Conservation (phyloP, 2,797 vertebrate species). For the Capromys pilorides region DNA sequence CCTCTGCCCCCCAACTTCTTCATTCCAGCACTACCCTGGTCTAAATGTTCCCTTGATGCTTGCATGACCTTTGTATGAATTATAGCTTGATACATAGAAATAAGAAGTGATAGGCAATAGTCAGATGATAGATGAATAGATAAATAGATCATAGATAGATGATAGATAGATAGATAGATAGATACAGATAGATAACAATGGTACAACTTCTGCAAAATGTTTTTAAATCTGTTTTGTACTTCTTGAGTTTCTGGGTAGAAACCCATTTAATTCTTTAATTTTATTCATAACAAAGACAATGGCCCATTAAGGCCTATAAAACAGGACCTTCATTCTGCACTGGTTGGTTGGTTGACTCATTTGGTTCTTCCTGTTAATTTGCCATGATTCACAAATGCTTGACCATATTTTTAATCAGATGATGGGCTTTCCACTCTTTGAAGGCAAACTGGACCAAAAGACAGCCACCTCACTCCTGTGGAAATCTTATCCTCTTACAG, state of each 20-base stretch:
- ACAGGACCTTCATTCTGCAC: neutral
- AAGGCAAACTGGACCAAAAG: constrained; percentile 61
- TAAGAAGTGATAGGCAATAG: no score
- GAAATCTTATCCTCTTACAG: fast-evolving
- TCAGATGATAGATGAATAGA: no score
- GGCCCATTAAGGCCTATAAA: neutral
- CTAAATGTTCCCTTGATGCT: neutral
- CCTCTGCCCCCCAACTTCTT: neutral
- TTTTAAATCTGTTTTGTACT: neutral
- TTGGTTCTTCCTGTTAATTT: neutral
- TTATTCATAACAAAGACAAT: neutral
- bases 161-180: no score
- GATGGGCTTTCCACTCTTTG: neutral
- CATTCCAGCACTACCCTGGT: neutral
- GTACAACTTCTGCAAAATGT: neutral
- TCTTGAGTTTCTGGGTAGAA: neutral
- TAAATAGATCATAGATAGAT: no score
- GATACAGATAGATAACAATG: neutral
- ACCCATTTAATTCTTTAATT: neutral
- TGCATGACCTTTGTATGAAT: neutral
- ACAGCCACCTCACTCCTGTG: neutral
- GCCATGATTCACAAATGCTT: neutral
- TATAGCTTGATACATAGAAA: neutral
- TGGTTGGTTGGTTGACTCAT: neutral
- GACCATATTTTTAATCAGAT: neutral